Conservation (phyloP, 2,888 invertebrate genomes). For the Drosophila paramelanica region DNA sequence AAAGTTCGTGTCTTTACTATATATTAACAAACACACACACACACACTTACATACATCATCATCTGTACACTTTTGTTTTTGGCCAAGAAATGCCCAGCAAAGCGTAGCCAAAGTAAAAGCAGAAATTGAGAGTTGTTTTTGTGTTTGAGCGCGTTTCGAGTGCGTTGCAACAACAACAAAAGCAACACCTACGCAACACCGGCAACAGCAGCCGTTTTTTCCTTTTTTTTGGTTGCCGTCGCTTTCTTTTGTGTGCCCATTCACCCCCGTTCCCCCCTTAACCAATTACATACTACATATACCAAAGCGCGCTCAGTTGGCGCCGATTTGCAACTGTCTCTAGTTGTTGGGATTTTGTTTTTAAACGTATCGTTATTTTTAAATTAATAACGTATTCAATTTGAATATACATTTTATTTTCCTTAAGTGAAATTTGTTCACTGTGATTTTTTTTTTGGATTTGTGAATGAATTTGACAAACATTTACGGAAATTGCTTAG, state of each 20-base stretch:
- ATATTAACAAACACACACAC: conserved; percentile 17
- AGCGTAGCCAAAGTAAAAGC: conserved; percentile 75
- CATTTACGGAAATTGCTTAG: conserved; percentile 7
- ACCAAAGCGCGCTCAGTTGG: conserved; percentile 35
- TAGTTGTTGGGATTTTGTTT: conserved; percentile 1
- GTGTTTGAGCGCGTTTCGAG: conserved; percentile 36
- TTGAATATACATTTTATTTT: conserved; percentile 17
- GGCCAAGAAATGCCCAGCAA: conserved; percentile 63
- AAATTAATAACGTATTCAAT: conserved; percentile 5
- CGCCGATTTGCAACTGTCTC: conserved; percentile 36
- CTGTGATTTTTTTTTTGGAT: conserved; percentile 2
- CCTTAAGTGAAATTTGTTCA: conserved; percentile 37
- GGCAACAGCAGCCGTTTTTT: conserved; percentile 20
- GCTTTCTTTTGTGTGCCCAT: conserved; percentile 67
- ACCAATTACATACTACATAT: background rate
- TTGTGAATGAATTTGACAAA: conserved; percentile 48
- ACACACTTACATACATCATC: conserved; percentile 3
- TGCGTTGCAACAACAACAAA: conserved; percentile 35
- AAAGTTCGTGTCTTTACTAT: conserved; percentile 48
- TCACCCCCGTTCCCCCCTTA: background rate
- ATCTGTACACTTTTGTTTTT: conserved; percentile 33
- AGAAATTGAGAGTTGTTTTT: conserved; percentile 76
- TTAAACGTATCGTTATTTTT: background rate
- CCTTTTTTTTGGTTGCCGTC: conserved; percentile 56
- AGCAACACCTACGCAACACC: conserved; percentile 68